Evolutionary conservation across 2,113 vertebrate genomes (phyloP).

Genomic region (Malurus cyaneus): DNA sequence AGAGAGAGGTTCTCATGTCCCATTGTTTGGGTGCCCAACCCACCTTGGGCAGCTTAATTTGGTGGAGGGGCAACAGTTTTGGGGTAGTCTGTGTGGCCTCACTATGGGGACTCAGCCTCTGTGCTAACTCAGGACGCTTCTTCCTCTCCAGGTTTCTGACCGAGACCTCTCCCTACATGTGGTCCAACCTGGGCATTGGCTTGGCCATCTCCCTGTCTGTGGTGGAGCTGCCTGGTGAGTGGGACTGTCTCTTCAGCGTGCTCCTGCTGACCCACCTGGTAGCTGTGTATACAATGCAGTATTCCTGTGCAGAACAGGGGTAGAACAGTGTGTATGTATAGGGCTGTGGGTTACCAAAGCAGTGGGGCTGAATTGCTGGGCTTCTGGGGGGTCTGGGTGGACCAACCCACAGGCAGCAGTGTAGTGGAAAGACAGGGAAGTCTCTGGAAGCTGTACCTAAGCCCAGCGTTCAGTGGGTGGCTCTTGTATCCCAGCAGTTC

Average conservation of each 20-base stretch:
- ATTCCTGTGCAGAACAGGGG: not conserved
- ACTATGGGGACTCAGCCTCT: not conserved
- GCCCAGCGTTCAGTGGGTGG: not conserved
- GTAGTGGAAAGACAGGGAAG: not conserved
- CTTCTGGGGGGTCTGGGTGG: not conserved
- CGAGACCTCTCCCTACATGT: constrained; percentile 97
- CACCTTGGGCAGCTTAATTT: not conserved
- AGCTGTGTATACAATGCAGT: not conserved
- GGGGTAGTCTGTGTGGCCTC: not conserved
- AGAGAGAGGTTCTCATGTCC: not conserved
- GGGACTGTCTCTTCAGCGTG: not conserved
- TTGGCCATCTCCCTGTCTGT: constrained; percentile 96
- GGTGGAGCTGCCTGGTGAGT: constrained; percentile 96
- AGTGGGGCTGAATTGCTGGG: not conserved
- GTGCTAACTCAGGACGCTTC: not conserved
- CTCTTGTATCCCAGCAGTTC: not conserved
- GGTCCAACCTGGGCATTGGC: constrained; percentile 94
- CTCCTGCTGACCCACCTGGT: not conserved
- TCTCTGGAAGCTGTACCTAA: not conserved
- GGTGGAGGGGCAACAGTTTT: not conserved
- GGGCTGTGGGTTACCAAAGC: not conserved
- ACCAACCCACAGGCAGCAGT: not conserved
- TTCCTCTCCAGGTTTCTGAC: constrained; percentile 88
- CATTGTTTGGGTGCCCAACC: not conserved
- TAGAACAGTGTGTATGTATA: not conserved